Percentiles rank a stretch among this genome's conserved stretches.
These are phyloP conservation scores for Lateolabrax maculatus DNA, from an alignment of 2,797 vertebrate genomes.

Conservation along the genomic window DNA sequence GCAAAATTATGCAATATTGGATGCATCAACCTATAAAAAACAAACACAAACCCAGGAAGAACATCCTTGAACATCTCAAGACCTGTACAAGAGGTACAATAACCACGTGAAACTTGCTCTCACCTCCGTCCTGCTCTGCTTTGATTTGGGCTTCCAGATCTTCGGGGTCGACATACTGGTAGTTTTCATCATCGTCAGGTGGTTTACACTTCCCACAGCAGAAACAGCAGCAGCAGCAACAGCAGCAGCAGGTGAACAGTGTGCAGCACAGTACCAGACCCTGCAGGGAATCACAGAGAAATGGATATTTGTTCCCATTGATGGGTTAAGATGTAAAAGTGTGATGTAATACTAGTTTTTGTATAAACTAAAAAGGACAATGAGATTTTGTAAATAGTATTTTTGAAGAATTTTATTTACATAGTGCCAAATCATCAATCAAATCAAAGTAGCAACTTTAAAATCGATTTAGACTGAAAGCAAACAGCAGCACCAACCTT, in stretches of 20 bases:
- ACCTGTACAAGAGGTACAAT: background rate
- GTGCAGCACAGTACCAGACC: constrained; percentile 87
- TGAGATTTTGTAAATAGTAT: too few species aligned
- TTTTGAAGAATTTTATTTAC: too few species aligned
- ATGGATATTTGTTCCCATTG: background rate
- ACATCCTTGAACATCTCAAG: background rate
- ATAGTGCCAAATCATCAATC: too few species aligned
- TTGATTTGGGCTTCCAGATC: constrained; percentile 91
- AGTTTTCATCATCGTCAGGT: constrained; percentile 86
- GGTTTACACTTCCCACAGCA: constrained; percentile 92
- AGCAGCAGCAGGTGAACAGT: constrained; percentile 90
- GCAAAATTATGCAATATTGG: background rate
- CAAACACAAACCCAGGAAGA: background rate
- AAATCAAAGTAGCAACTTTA: too few species aligned
- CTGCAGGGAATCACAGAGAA: constrained; percentile 69
- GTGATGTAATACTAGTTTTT: too few species aligned
- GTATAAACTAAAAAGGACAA: too few species aligned
- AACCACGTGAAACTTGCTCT: background rate
- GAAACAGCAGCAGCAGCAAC: constrained; percentile 93
- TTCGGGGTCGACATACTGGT: constrained; percentile 88
- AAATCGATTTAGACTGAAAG: too few species aligned
- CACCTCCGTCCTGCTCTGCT: constrained; percentile 84
- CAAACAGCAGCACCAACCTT: constrained; percentile 85
- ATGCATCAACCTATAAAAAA: background rate
- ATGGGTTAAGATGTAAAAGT: too few species aligned